Base-by-base conservation (phyloP, 2,113 vertebrate species). In the Solea solea region DNA sequence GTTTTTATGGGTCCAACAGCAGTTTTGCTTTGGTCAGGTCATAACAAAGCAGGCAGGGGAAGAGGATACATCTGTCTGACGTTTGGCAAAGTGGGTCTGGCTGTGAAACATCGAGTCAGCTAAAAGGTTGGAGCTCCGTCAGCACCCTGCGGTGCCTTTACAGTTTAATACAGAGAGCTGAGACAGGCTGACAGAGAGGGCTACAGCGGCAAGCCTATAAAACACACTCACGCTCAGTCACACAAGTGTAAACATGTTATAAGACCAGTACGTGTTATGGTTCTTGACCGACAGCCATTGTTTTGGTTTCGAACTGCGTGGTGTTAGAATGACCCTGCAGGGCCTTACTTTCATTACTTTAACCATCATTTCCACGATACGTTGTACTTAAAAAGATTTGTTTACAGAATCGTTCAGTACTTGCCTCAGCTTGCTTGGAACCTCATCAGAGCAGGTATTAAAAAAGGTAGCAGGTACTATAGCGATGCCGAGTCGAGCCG, bases 21-120 rank as follows among this genome's bases (percentile, higher is more conserved):
- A 85, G 70, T 85, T 89, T 76, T 64, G 74, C 79, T 82, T 72
- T 66, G 85, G 86, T 86, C 84, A 86, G 83, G 82, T 78, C 78
- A 87, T 86, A 90, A 88, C 78, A 89, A 72, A 83, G 54, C 11
- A 28, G 58, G 61, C 60, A 61, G 59, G 52, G 7, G 72, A 81
- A 48, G 80, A 76, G 80, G 76, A 87, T 85, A 73, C 86, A 88
- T 91, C 76, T 79, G 84, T 78, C 87, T 86, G 82, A 66, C 4
- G 71, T 83, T 86, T 78, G 82, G 86, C 80, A 74, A 76, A 66
- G 72, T 51, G 53, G 64, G 64, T 69, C 74, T 73, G 70, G 72
- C 81, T 69, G 83, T 87, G 83, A 90, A 91, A 84, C 86, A 80
- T 82, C 66, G 87, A 90, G 86, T 92, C 91, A 92, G 88, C 91